Evolutionary conservation across 2,797 vertebrate genomes (phyloP).

Genomic region (Mastacembelus armatus): DNA sequence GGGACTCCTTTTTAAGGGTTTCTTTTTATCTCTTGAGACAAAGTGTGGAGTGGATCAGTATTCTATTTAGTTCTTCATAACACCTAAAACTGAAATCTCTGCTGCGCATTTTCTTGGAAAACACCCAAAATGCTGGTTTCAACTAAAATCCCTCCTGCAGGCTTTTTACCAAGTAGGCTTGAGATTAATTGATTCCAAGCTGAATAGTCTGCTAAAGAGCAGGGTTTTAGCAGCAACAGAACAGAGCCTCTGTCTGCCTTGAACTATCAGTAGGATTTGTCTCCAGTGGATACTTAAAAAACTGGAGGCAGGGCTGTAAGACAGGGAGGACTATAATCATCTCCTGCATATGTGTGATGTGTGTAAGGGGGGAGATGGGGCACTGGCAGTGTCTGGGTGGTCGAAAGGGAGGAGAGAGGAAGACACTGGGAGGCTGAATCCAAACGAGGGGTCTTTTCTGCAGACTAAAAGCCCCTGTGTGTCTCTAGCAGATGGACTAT

Average conservation of each 20-base stretch:
- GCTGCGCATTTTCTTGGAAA: constrained; percentile 46
- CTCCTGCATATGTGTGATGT: constrained; percentile 74
- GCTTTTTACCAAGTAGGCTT: constrained; percentile 64
- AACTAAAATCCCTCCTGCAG: constrained; percentile 65
- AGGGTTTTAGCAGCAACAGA: constrained; percentile 69
- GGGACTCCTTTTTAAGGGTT: constrained; percentile 30
- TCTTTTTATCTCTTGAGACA: constrained; percentile 56
- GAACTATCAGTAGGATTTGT: constrained; percentile 74
- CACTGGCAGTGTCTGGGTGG: constrained; percentile 84
- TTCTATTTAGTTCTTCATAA: constrained; percentile 60
- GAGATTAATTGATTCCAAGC: constrained; percentile 78
- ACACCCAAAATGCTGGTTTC: constrained; percentile 53
- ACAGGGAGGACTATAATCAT: constrained; percentile 81
- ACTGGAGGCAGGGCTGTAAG: constrained; percentile 75
- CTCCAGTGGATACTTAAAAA: constrained; percentile 77
- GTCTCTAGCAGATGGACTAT: constrained; percentile 86
- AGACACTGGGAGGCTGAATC: constrained; percentile 76
- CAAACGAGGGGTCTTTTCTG: constrained; percentile 77
- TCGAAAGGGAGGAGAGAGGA: constrained; percentile 75
- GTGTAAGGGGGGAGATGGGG: constrained; percentile 62
- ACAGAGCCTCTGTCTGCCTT: constrained; percentile 67
- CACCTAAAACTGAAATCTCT: constrained; percentile 61
- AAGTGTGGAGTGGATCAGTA: constrained; percentile 52
- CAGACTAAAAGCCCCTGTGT: constrained; percentile 71
- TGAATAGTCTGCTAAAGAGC: constrained; percentile 71